A percentile compares a stretch with the other conserved stretches of the same genome.
Evolutionary conservation across 2,888 invertebrate species (phyloP).

Genomic region (Tanypteryx hageni): DNA sequence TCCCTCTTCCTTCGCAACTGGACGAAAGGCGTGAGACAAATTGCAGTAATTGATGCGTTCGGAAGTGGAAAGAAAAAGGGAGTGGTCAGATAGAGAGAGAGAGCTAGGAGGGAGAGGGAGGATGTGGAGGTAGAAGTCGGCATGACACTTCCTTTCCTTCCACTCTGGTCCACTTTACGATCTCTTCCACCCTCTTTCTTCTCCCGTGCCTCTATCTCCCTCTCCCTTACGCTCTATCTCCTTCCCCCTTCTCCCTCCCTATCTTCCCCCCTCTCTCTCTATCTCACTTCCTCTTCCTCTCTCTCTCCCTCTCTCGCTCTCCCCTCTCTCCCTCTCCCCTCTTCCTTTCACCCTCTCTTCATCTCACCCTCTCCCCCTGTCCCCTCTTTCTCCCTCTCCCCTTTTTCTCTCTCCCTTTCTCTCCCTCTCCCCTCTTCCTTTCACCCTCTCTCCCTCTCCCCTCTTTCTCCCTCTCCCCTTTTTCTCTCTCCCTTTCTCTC

Average conservation of each 20-base stretch:
- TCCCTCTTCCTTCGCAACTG: too few species aligned
- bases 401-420: background rate
- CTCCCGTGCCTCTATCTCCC: background rate
- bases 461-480: conserved; percentile 67
- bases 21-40: background rate
- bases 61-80: background rate
- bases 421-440: background rate
- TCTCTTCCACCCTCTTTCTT: background rate
- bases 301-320: background rate
- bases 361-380: too few species aligned
- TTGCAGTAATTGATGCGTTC: background rate
- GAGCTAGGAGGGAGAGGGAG: too few species aligned
- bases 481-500: conserved; percentile 65
- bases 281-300: background rate
- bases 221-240: background rate
- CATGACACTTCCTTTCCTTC: background rate
- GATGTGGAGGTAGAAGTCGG: background rate
- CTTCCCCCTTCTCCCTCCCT: background rate
- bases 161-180: background rate
- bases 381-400: background rate
- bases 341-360: background rate
- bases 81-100: background rate
- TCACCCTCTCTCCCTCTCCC: conserved; percentile 40
- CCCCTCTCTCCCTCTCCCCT: background rate
- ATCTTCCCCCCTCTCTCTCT: background rate